These are phyloP conservation scores for Phainopepla nitens DNA, from an alignment of 2,113 vertebrate genomes.

Conservation along the genomic window DNA sequence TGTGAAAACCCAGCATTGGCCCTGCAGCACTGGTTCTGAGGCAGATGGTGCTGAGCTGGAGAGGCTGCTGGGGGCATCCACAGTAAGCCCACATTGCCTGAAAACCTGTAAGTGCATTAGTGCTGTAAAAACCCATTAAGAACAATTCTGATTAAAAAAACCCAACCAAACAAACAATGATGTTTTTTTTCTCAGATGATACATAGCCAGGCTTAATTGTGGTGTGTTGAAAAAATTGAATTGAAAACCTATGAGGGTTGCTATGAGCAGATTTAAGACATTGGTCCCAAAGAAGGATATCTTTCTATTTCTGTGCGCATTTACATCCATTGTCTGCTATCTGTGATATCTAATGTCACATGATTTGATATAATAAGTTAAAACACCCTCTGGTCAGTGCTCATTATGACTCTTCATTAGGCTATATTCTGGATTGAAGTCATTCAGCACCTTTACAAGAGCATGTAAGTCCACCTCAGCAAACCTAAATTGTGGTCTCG, in stretches of 20 bases:
- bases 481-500: not conserved
- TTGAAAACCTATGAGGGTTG: not conserved
- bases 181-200: not conserved
- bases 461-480: not conserved
- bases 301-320: not conserved
- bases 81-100: not conserved
- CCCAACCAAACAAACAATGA: not conserved
- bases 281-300: not conserved
- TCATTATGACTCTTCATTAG: not conserved
- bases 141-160: not conserved
- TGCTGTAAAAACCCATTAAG: not conserved
- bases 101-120: not conserved
- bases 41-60: accelerated
- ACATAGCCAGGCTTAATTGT: not conserved
- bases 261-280: not conserved
- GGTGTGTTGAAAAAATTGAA: not conserved
- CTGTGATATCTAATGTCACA: not conserved
- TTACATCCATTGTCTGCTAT: not conserved
- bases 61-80: not conserved
- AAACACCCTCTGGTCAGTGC: not conserved
- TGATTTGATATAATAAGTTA: not conserved
- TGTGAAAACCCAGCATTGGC: not conserved
- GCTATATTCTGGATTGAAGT: not conserved
- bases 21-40: accelerated
- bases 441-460: not conserved